A percentile compares a stretch with the other conserved stretches of the same genome.
These are phyloP conservation scores for Drosophila eohydei DNA, from an alignment of 2,888 invertebrate genomes.

Conservation along the genomic window DNA sequence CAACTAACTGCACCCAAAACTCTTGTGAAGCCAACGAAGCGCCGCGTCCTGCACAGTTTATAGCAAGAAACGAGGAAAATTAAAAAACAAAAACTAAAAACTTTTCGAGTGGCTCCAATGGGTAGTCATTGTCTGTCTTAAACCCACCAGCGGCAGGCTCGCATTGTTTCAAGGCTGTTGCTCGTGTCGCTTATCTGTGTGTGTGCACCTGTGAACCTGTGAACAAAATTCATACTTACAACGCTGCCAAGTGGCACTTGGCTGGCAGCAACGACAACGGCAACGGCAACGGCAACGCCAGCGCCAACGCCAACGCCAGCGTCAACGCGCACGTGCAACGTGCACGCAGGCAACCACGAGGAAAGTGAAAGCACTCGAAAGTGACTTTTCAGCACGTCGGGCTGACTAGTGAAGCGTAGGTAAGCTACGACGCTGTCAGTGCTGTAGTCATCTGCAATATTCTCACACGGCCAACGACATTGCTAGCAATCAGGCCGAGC, in stretches of 20 bases:
- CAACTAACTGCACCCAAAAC: constrained; percentile 39
- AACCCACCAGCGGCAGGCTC: constrained; percentile 16
- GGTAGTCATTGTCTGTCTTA: constrained; percentile 28
- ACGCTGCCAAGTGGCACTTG: constrained; percentile 70
- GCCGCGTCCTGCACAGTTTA: constrained; percentile 9
- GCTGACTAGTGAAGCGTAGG: constrained; percentile 60
- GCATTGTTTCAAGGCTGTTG: constrained; percentile 72
- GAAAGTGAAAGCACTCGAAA: constrained; percentile 77
- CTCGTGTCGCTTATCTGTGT: constrained; percentile 46
- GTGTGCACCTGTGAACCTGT: constrained; percentile 59
- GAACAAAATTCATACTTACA: constrained; percentile 54
- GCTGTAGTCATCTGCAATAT: constrained; percentile 28
- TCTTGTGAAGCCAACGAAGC: constrained; percentile 16
- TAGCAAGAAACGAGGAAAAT: constrained; percentile 5
- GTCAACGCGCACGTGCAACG: constrained; percentile 73
- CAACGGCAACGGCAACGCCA: constrained; percentile 11
- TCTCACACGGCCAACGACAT: constrained; percentile 63
- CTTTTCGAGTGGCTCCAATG: constrained; percentile 48
- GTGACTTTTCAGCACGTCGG: constrained; percentile 74
- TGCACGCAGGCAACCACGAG: constrained; percentile 32
- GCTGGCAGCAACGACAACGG: constrained; percentile 23
- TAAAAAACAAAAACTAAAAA: constrained; percentile 7
- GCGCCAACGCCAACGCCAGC: constrained; percentile 20
- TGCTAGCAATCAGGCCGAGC: constrained; percentile 43
- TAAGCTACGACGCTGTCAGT: constrained; percentile 36